Evolutionary conservation across 92 coral and sea anemone species (phyloP).

Genomic region (Phenganax marumi): DNA sequence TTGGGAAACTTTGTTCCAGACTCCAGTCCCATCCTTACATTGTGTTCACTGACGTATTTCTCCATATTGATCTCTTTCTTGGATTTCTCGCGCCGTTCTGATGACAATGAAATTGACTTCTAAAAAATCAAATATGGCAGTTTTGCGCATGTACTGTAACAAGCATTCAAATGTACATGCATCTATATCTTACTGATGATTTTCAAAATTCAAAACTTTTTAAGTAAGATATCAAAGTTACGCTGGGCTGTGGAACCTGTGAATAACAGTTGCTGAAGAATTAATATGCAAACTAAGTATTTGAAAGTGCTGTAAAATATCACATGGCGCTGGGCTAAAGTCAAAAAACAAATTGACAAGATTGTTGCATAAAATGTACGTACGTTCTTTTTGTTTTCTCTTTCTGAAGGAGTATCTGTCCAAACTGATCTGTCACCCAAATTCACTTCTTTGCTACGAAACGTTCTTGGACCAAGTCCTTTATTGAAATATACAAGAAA

Average conservation of each 20-base stretch:
- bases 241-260: too few relatives aligned
- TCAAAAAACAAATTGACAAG: background rate
- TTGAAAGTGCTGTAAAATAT: background rate
- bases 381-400: conserved; percentile 61
- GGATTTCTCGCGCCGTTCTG: conserved; percentile 23
- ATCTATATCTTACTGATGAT: background rate
- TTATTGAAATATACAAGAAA: background rate
- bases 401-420: conserved; percentile 92
- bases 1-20: background rate
- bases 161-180: too few relatives aligned
- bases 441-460: conserved; percentile 74
- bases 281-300: too few relatives aligned
- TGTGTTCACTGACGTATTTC: conserved; percentile 63
- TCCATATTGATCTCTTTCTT: conserved; percentile 48
- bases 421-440: conserved; percentile 93
- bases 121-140: background rate
- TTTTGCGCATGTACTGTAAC: too few relatives aligned
- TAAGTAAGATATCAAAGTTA: too few relatives aligned
- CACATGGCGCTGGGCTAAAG: background rate
- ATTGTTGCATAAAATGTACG: background rate
- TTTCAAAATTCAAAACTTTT: background rate
- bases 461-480: conserved; percentile 93
- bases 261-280: too few relatives aligned
- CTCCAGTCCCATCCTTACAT: conserved; percentile 55
- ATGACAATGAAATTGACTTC: background rate